phyloP scores from a whole-genome alignment of 2,113 vertebrate species.

The Albula glossodonta region DNA sequence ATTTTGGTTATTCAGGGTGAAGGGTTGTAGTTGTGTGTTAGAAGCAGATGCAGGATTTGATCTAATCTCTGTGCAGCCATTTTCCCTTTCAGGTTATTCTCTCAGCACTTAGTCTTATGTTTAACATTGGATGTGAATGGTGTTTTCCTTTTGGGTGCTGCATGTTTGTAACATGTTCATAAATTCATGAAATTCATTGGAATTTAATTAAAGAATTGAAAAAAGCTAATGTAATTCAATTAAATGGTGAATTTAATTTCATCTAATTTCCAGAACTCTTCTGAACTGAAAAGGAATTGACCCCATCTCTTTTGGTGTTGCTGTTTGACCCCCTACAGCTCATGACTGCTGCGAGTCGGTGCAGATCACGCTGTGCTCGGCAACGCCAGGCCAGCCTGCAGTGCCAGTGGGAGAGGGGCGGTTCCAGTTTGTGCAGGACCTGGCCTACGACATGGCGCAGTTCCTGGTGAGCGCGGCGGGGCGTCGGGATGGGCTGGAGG shows the following conservation, averaged over 20 bases:
- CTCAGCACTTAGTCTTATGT: too few species aligned
- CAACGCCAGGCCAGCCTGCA: constrained; percentile 69
- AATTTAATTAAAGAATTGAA: too few species aligned
- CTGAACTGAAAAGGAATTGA: not conserved
- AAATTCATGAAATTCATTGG: too few species aligned
- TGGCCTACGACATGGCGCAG: constrained; percentile 80
- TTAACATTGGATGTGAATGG: too few species aligned
- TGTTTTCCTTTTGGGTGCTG: too few species aligned
- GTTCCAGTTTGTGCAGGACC: constrained; percentile 82
- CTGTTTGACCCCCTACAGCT: constrained; percentile 61
- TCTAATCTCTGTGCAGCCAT: too few species aligned
- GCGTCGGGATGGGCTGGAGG: constrained; percentile 75
- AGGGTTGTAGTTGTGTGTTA: too few species aligned
- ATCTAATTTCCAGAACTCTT: not conserved
- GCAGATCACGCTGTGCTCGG: constrained; percentile 79
- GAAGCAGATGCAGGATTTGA: too few species aligned
- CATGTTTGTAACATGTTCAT: too few species aligned
- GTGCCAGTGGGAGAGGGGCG: constrained; percentile 75
- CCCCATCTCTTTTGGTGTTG: not conserved
- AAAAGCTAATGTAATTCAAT: too few species aligned
- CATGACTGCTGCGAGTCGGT: constrained; percentile 88
- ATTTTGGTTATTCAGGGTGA: too few species aligned
- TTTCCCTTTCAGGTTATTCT: too few species aligned
- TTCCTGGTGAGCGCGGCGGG: constrained; percentile 75
- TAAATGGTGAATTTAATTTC: not conserved